Base-by-base conservation (phyloP, 2,888 invertebrate species). In the Augiades crinisus region DNA sequence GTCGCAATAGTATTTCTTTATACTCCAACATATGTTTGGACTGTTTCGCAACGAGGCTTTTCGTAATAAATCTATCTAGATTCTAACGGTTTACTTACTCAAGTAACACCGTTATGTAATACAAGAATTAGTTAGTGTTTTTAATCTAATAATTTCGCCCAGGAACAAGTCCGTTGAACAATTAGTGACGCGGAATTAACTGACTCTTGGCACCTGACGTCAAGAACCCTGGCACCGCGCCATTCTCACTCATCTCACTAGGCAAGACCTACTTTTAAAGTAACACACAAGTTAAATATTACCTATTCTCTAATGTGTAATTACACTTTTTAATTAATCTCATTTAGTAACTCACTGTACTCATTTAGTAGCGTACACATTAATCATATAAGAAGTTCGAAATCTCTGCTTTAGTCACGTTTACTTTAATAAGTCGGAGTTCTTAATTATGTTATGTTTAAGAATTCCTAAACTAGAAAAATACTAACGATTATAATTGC, bases 131-230 rank as follows among this genome's bases (percentile, higher is more conserved):
- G 2, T 7, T 13, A 38, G 30, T 38, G 47, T 47, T 47, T 21
- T n/a, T 37, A 51, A 41, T 51, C 14, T 17, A 31, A 17, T 30
- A 58, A 49, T 53, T 56, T 40, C 53, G 50, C 60, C 36, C 51
- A 61, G 65, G 66, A 60, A 63, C 63, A 59, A 62, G 65, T 64
- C 62, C 67, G 67, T 34, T 30, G 21, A 34, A 51, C 51, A 49
- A 49, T 49, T 49, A 49, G 41, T 41, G 34, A 24, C 34, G 10
- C 21, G 8, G 34, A 49, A 81, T 77, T 77, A 80, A 77, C 74
- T 68, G 72, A 68, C 68, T 78, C 69, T 80, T 83, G 81, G 81
- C 82, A 78, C 66, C 67, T 72, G 64, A 63, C 65, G 60, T 58
- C 67, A 63, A 68, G 66, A 63, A 66, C 58, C 70, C 74, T 84